A percentile compares a stretch with the other conserved stretches of the same genome.
Conservation (phyloP, 2,888 invertebrate genomes). For the Pharmacophagus antenor region DNA sequence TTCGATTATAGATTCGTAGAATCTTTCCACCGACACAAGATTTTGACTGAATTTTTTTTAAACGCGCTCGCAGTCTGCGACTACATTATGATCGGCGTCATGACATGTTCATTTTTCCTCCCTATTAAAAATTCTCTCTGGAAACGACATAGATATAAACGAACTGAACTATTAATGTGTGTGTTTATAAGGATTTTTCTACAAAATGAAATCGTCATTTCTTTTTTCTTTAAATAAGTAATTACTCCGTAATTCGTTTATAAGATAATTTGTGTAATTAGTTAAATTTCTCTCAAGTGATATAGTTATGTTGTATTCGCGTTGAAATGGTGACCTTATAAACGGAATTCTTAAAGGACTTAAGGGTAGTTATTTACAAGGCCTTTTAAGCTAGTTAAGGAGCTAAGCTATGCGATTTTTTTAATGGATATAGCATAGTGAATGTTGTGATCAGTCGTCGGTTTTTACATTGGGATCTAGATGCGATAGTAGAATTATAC, state of each 20-base stretch:
- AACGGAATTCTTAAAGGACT: conserved; percentile 75
- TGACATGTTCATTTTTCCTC: conserved; percentile 34
- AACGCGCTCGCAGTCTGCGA: conserved; percentile 13
- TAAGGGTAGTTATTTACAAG: conserved; percentile 77
- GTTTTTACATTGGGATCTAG: conserved; percentile 41
- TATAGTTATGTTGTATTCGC: conserved; percentile 70
- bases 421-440: conserved; percentile 57
- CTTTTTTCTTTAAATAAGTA: conserved; percentile 37
- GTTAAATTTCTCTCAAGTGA: conserved; percentile 75
- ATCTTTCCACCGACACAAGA: conserved; percentile 54
- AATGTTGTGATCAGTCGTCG: conserved; percentile 59
- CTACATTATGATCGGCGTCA: conserved; percentile 21
- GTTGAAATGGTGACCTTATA: conserved; percentile 76
- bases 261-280: conserved; percentile 55
- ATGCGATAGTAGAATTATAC: conserved; percentile 38
- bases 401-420: conserved; percentile 61
- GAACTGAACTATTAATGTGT: conserved; percentile 59
- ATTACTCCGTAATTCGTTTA: conserved; percentile 48
- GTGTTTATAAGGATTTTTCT: conserved; percentile 72
- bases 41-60: conserved; percentile 52
- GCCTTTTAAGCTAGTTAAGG: conserved; percentile 72
- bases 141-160: conserved; percentile 59
- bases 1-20: conserved; percentile 48
- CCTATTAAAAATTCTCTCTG: conserved; percentile 56
- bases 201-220: conserved; percentile 53